A percentile compares a stretch with the other conserved stretches of the same genome.
Conservation (phyloP, 1,140 invertebrate species). For the Lepidurus packardi region DNA sequence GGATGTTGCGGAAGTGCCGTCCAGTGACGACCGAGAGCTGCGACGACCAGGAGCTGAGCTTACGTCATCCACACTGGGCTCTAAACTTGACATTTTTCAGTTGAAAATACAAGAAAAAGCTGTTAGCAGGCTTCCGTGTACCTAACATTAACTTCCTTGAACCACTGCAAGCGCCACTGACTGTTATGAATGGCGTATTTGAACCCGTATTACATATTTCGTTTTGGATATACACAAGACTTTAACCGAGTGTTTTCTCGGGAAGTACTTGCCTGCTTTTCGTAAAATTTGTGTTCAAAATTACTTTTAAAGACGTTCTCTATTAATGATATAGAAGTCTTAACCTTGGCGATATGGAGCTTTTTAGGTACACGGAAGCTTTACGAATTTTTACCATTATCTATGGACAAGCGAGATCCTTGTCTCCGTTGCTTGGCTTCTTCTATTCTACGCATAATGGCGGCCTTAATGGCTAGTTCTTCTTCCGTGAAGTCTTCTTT, state of each 20-base stretch:
- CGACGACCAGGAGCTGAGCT: conserved; percentile 54
- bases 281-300: no score
- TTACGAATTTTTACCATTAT: conserved; percentile 24
- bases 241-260: no score
- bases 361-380: not conserved
- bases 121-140: no score
- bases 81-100: conserved; percentile 47
- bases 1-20: conserved; percentile 74
- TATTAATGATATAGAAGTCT: not conserved
- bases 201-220: no score
- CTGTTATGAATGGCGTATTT: no score
- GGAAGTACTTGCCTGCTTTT: no score
- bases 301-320: no score
- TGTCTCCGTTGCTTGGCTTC: conserved; percentile 27
- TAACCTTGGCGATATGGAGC: not conserved
- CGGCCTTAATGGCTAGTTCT: conserved; percentile 29
- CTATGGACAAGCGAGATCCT: conserved; percentile 29
- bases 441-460: conserved; percentile 27
- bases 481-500: conserved; percentile 31
- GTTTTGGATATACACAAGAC: no score
- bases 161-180: no score
- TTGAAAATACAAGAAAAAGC: no score
- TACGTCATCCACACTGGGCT: conserved; percentile 60
- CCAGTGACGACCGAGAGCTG: conserved; percentile 63
- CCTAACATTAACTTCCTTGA: no score